Conservation (phyloP, 2,113 vertebrate genomes). For the Petrocephalus microphthalmus region DNA sequence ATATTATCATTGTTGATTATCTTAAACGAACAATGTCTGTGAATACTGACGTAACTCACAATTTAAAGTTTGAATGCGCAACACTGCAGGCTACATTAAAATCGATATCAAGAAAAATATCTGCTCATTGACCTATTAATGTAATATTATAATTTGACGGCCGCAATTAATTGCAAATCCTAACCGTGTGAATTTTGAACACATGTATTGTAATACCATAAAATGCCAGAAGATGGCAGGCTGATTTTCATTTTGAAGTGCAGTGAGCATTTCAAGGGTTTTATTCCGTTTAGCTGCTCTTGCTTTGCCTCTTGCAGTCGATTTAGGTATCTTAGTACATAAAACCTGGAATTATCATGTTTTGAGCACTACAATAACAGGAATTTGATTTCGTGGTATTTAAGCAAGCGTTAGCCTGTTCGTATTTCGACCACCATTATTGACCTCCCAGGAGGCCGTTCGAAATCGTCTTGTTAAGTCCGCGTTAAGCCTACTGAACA, state of each 20-base stretch:
- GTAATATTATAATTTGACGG: neutral
- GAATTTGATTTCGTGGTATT: neutral
- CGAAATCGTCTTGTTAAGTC: conserved; percentile 14
- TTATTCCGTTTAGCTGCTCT: neutral
- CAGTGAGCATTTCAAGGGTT: neutral
- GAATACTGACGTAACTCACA: neutral
- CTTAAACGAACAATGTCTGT: neutral
- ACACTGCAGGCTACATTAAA: neutral
- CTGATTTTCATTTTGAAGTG: neutral
- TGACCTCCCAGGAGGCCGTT: neutral
- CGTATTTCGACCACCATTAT: neutral
- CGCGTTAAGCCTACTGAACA: conserved; percentile 10
- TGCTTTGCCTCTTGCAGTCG: neutral
- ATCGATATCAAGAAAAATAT: neutral
- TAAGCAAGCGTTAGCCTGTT: neutral
- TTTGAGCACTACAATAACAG: neutral
- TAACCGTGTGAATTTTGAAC: neutral
- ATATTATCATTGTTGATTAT: neutral
- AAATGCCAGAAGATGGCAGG: conserved; percentile 54
- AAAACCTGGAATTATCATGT: neutral
- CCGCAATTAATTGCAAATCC: neutral
- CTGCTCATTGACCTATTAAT: neutral
- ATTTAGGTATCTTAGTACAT: neutral
- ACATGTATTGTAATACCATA: conserved; percentile 38
- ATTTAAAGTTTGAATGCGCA: neutral